phyloP scores from a whole-genome alignment of 2,888 invertebrate genomes.

The Heliconius sara region DNA sequence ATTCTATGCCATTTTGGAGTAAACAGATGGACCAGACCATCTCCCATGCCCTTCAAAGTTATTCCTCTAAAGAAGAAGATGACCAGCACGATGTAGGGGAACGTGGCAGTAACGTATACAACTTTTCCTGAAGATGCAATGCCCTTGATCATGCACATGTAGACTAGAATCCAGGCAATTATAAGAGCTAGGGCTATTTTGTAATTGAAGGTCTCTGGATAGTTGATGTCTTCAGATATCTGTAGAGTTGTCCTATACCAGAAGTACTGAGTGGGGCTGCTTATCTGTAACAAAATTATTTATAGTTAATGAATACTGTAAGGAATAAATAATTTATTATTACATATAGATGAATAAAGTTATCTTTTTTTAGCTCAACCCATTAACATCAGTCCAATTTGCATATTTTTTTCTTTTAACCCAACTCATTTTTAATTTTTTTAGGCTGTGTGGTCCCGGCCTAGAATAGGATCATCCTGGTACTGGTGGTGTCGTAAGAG shows the following conservation, averaged over 20 bases:
- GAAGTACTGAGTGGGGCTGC: slow-evolving; percentile 96
- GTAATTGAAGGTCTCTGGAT: slow-evolving; percentile 94
- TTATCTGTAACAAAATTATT: slow-evolving; percentile 84
- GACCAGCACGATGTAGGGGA: slow-evolving; percentile 97
- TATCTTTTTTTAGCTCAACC: too few species aligned
- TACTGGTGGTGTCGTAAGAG: too few species aligned
- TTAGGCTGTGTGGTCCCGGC: too few species aligned
- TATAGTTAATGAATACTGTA: background rate
- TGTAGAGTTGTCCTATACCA: slow-evolving; percentile 97
- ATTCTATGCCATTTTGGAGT: slow-evolving; percentile 96
- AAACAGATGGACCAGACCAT: slow-evolving; percentile 94
- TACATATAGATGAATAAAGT: too few species aligned
- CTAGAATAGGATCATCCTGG: too few species aligned
- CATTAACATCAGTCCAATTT: too few species aligned
- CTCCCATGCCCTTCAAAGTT: slow-evolving; percentile 92
- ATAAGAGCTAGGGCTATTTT: slow-evolving; percentile 94
- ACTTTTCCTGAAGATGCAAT: slow-evolving; percentile 98
- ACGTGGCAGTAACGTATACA: slow-evolving; percentile 97
- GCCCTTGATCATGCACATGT: slow-evolving; percentile 98
- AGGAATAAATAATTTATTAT: background rate
- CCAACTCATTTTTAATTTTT: too few species aligned
- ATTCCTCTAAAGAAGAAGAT: slow-evolving; percentile 98
- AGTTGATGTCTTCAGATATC: slow-evolving; percentile 94
- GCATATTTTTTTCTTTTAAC: too few species aligned
- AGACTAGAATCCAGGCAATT: slow-evolving; percentile 96